Conservation (phyloP, 1,140 invertebrate species). For the Diuraphis noxia region DNA sequence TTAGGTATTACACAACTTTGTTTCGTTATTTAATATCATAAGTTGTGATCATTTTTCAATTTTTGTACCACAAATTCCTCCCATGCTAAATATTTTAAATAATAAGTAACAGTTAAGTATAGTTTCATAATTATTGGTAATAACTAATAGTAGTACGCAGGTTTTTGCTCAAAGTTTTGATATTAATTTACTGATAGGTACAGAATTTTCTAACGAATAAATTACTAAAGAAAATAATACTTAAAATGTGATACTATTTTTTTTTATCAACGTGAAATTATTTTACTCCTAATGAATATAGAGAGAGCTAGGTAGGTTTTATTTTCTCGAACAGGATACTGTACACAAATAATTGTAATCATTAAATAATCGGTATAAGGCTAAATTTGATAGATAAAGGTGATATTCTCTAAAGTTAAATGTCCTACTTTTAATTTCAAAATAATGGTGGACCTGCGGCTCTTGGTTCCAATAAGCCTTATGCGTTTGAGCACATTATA, state of each 20-base stretch:
- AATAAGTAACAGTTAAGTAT: background rate
- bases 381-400: background rate
- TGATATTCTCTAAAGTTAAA: background rate
- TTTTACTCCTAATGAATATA: background rate
- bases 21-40: background rate
- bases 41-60: background rate
- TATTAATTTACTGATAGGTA: background rate
- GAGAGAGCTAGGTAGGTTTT: background rate
- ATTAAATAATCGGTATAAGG: background rate
- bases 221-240: no score
- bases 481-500: background rate
- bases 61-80: background rate
- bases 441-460: background rate
- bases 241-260: no score
- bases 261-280: no score
- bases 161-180: background rate
- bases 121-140: background rate
- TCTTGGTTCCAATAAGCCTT: background rate
- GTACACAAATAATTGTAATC: background rate
- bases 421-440: background rate
- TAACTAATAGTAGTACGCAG: background rate
- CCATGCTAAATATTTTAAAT: background rate
- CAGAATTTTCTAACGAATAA: background rate
- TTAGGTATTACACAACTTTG: background rate
- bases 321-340: background rate